Conservation (phyloP, 2,888 invertebrate species). For the Ophion slaviceki region DNA sequence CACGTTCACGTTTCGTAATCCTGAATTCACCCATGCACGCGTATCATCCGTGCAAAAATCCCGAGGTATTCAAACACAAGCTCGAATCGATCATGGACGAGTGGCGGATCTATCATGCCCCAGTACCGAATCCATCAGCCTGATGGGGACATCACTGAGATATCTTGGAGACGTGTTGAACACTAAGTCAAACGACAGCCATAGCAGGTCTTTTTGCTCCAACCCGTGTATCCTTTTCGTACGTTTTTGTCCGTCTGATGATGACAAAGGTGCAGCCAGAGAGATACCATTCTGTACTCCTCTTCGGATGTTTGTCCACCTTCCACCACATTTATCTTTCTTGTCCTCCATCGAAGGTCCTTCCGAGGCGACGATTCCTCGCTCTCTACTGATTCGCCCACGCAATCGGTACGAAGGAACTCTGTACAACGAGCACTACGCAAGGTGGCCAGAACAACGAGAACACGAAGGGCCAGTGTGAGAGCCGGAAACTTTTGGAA, state of each 20-base stretch:
- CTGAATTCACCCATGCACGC: constrained; percentile 17
- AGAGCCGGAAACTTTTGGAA: constrained; percentile 30
- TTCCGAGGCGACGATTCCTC: not conserved
- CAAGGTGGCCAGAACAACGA: constrained; percentile 27
- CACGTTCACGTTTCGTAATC: constrained; percentile 55
- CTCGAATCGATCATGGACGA: constrained; percentile 49
- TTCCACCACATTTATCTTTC: not conserved
- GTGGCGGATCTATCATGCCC: constrained; percentile 48
- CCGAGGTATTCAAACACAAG: constrained; percentile 29
- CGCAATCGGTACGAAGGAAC: constrained; percentile 11
- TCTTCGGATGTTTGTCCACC: not conserved
- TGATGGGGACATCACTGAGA: constrained; percentile 48
- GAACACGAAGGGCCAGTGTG: constrained; percentile 8
- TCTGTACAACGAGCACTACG: constrained; percentile 43
- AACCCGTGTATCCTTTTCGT: not conserved
- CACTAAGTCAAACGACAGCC: constrained; percentile 45
- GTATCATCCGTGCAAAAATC: constrained; percentile 22
- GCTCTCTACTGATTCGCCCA: not conserved
- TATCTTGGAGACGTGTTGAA: constrained; percentile 38
- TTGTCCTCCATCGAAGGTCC: not conserved
- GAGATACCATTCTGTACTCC: not conserved
- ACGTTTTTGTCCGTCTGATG: not conserved
- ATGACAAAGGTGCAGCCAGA: not conserved
- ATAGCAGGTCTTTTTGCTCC: not conserved
- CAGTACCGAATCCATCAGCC: constrained; percentile 52